Evolutionary conservation across 1,140 invertebrate genomes (phyloP).

Genomic region (Chionoecetes opilio): DNA sequence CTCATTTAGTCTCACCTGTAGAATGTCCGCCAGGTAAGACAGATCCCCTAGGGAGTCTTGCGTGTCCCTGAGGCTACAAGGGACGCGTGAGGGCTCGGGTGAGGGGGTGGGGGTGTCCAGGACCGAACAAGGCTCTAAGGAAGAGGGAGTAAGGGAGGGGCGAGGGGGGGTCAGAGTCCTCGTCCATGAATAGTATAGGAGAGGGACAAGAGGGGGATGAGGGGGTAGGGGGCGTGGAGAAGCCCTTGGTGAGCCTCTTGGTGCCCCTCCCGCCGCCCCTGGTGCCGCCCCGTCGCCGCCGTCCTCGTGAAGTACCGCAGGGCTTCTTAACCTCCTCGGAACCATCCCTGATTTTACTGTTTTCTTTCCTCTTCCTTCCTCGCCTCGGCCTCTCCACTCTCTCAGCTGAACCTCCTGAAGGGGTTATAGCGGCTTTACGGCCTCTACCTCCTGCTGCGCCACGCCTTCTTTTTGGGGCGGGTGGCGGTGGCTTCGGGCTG

Average conservation of each 20-base stretch:
- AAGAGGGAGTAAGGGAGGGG: neutral
- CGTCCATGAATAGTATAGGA: conserved; percentile 60
- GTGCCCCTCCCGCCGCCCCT: conserved; percentile 9
- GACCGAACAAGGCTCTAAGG: conserved; percentile 58
- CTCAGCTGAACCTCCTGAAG: neutral
- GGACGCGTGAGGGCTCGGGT: conserved; percentile 47
- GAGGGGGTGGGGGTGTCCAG: conserved; percentile 72
- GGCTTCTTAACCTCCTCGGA: neutral
- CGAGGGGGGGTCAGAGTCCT: conserved; percentile 44
- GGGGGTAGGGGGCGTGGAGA: conserved; percentile 66
- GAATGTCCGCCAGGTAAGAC: conserved; percentile 69
- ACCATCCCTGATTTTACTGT: neutral
- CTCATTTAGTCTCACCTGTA: conserved; percentile 52
- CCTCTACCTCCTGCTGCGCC: neutral
- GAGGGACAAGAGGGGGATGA: conserved; percentile 63
- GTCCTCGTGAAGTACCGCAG: neutral
- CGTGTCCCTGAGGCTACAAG: neutral
- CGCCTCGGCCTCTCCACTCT: neutral
- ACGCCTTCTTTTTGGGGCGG: neutral
- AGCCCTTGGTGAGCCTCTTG: conserved; percentile 39
- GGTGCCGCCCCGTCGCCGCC: neutral
- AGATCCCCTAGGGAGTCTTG: conserved; percentile 60
- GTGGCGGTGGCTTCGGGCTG: neutral
- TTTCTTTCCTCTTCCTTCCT: neutral
- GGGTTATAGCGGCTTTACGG: neutral